Conservation (phyloP, 1,140 invertebrate genomes). For the Psilanteris sp. region DNA sequence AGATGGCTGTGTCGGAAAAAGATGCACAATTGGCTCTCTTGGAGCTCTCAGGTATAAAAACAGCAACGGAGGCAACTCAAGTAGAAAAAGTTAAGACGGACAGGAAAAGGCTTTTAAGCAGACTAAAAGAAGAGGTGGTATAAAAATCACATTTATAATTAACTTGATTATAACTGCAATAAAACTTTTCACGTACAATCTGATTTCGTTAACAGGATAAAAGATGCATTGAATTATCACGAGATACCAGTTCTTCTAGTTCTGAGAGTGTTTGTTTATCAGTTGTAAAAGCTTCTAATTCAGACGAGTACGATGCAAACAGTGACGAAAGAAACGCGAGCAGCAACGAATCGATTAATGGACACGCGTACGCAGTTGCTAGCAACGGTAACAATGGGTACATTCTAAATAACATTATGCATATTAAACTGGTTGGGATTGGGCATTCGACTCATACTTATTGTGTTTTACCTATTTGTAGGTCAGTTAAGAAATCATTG, state of each 20-base stretch:
- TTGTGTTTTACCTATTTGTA: constrained; percentile 24
- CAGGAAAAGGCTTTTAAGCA: constrained; percentile 83
- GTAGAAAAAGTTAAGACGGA: constrained; percentile 84
- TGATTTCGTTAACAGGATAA: too few species aligned
- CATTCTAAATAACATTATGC: too few species aligned
- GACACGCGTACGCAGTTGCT: constrained; percentile 6
- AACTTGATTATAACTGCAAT: too few species aligned
- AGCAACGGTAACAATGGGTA: constrained; percentile 52
- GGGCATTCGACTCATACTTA: too few species aligned
- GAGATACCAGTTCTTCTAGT: constrained; percentile 47
- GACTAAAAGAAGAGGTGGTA: constrained; percentile 85
- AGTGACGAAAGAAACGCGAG: constrained; percentile 45
- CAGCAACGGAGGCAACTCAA: constrained; percentile 82
- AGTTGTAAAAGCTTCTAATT: constrained; percentile 63
- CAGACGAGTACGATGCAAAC: constrained; percentile 63
- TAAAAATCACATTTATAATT: too few species aligned
- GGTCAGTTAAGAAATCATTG: constrained; percentile 31
- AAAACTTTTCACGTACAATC: too few species aligned
- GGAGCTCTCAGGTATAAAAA: constrained; percentile 88
- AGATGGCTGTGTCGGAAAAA: constrained; percentile 91
- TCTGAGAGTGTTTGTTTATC: constrained; percentile 59
- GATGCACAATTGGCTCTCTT: constrained; percentile 91
- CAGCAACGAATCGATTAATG: constrained; percentile 17
- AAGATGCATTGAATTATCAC: constrained; percentile 69
- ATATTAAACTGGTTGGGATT: too few species aligned